Conservation (phyloP, 2,113 vertebrate genomes). For the Excalfactoria chinensis region DNA sequence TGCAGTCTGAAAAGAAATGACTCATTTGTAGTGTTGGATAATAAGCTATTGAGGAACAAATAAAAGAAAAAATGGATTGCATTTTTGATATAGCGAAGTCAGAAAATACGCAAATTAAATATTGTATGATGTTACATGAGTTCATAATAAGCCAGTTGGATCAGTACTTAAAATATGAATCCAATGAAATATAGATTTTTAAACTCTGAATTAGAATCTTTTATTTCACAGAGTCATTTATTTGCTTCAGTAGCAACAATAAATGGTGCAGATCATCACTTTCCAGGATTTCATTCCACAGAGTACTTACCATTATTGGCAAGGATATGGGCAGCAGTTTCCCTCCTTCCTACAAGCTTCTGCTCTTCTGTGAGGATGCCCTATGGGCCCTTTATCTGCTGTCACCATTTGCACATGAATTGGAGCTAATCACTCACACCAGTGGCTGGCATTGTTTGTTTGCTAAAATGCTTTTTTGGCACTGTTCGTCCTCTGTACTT, state of each 20-base stretch:
- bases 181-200: background rate
- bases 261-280: background rate
- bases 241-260: background rate
- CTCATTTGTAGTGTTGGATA: background rate
- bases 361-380: background rate
- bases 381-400: background rate
- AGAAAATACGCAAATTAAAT: background rate
- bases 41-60: background rate
- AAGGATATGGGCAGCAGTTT: background rate
- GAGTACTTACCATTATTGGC: background rate
- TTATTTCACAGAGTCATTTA: background rate
- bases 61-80: background rate
- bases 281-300: background rate
- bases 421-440: background rate
- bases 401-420: background rate
- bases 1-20: background rate
- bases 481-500: background rate
- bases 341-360: rapidly evolving
- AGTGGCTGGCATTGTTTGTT: background rate
- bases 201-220: background rate
- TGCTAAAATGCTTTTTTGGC: background rate
- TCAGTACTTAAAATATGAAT: background rate
- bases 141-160: background rate
- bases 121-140: background rate
- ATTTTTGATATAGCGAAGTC: background rate